Conservation (phyloP, 2,113 vertebrate genomes). For the Oostethus manadensis region DNA sequence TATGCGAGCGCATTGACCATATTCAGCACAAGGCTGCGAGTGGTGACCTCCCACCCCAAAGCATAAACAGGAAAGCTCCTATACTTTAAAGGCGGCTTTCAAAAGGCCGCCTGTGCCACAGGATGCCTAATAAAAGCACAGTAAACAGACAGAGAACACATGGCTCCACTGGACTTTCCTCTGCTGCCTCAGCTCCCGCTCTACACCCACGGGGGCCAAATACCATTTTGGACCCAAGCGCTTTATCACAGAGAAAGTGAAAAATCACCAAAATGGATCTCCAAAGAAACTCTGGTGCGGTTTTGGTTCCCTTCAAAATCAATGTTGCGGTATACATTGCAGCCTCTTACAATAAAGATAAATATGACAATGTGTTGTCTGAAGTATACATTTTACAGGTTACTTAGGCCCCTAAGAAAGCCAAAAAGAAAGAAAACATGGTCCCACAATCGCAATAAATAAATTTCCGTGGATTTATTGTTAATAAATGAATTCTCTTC, state of each 20-base stretch:
- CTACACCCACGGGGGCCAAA: constrained; percentile 27
- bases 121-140: constrained; percentile 71
- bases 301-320: no score
- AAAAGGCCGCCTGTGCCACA: constrained; percentile 66
- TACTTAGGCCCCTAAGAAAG: no score
- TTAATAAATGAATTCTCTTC: no score
- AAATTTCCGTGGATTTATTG: no score
- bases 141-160: constrained; percentile 67
- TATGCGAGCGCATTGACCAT: constrained; percentile 54
- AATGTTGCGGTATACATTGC: no score
- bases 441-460: no score
- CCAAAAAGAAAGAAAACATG: no score
- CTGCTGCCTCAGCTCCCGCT: constrained; percentile 42
- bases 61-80: constrained; percentile 72
- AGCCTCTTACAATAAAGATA: no score
- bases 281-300: no score
- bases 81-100: constrained; percentile 70
- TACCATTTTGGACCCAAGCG: constrained; percentile 39
- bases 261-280: constrained; percentile 4
- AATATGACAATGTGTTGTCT: no score
- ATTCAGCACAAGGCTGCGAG: constrained; percentile 60
- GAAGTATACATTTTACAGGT: no score
- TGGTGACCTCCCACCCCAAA: constrained; percentile 65
- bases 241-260: constrained; percentile 40
- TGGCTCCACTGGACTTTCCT: constrained; percentile 56